Evolutionary conservation across 2,113 vertebrate genomes (phyloP).

Genomic region (Oplegnathus fasciatus): DNA sequence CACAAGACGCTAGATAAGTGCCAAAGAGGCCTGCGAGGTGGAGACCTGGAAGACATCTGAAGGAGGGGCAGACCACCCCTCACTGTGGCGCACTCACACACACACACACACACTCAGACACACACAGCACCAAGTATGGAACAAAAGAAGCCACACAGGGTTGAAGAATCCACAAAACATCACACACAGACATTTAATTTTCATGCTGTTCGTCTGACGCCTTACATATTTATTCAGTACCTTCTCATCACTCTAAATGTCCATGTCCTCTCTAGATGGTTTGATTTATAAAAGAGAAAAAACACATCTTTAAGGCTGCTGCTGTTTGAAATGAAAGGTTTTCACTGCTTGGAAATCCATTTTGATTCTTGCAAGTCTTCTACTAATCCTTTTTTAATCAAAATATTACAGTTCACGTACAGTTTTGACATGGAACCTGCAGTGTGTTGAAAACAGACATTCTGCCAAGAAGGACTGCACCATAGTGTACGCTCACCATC

Average conservation of each 20-base stretch:
- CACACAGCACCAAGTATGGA: conserved; percentile 33
- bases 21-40: conserved; percentile 82
- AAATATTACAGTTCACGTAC: conserved; percentile 29
- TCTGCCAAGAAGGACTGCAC: conserved; percentile 47
- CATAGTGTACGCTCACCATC: conserved; percentile 37
- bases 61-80: conserved; percentile 39
- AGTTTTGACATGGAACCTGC: conserved; percentile 50
- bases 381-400: conserved; percentile 36
- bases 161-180: conserved; percentile 16
- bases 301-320: conserved; percentile 20
- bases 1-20: conserved; percentile 80
- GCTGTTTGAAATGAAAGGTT: conserved; percentile 33
- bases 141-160: conserved; percentile 27
- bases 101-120: conserved; percentile 21
- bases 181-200: conserved; percentile 42
- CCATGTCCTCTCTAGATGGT: conserved; percentile 32
- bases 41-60: conserved; percentile 70
- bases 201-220: conserved; percentile 45
- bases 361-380: conserved; percentile 34
- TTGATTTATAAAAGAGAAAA: conserved; percentile 20
- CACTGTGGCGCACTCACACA: conserved; percentile 44
- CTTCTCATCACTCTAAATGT: conserved; percentile 55
- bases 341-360: conserved; percentile 34
- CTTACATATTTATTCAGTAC: conserved; percentile 80
- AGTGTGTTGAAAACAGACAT: conserved; percentile 38